These are phyloP conservation scores for Dioctria rufipes DNA, from an alignment of 2,888 invertebrate species.

Conservation along the genomic window DNA sequence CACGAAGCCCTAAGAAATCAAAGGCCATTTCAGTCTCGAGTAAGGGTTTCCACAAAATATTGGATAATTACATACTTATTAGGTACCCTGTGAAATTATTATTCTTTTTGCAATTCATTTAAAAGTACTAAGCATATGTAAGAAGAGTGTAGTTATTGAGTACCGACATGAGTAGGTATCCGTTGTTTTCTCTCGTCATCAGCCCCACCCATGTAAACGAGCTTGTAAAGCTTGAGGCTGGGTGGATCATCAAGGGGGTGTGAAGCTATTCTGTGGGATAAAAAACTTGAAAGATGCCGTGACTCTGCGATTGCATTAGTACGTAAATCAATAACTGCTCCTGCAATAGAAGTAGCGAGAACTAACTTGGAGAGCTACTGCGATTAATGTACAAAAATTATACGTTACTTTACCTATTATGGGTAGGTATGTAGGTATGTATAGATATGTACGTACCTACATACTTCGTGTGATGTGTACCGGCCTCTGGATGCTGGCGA, in stretches of 20 bases:
- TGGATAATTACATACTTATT: neutral
- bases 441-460: neutral
- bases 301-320: conserved; percentile 25
- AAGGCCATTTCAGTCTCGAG: conserved; percentile 83
- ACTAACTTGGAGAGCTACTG: too few relatives aligned
- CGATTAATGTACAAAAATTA: too few relatives aligned
- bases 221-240: neutral
- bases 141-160: too few relatives aligned
- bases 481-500: too few relatives aligned
- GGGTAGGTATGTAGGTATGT: too few relatives aligned
- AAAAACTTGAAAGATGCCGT: conserved; percentile 15
- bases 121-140: neutral
- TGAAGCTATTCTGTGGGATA: neutral
- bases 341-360: neutral
- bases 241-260: neutral
- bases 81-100: conserved; percentile 3
- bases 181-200: neutral
- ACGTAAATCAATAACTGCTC: conserved; percentile 40
- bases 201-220: conserved; percentile 25
- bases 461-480: neutral
- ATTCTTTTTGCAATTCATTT: neutral
- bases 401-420: too few relatives aligned
- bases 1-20: conserved; percentile 83
- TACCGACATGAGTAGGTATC: too few relatives aligned
- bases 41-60: conserved; percentile 66